These are phyloP conservation scores for Chaetura pelagica DNA, from an alignment of 2,113 vertebrate genomes.

Conservation along the genomic window DNA sequence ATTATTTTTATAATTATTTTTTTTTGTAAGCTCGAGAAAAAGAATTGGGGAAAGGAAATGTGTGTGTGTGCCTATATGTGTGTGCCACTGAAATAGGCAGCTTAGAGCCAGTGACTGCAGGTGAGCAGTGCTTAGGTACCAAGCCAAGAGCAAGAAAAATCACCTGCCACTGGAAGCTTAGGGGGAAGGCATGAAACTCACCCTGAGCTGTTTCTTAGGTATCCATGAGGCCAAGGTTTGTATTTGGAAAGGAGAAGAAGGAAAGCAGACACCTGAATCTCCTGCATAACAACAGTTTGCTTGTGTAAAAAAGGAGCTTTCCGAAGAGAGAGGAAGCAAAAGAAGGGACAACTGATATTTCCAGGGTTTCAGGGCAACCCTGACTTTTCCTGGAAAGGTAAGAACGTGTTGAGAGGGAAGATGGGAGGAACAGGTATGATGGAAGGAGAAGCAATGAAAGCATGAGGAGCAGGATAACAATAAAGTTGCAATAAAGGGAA, in stretches of 20 bases:
- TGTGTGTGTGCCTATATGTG: fast-evolving
- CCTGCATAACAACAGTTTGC: background rate
- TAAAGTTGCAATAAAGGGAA: background rate
- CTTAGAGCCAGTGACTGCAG: background rate
- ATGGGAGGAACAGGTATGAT: background rate
- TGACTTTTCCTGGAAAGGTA: background rate
- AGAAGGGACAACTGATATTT: fast-evolving
- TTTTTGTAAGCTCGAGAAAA: background rate
- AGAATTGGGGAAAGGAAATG: background rate
- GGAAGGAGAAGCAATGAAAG: background rate
- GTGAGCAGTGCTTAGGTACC: background rate
- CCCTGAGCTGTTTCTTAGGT: background rate
- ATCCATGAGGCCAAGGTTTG: background rate
- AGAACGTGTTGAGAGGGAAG: fast-evolving
- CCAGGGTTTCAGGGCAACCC: background rate
- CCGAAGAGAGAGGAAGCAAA: background rate
- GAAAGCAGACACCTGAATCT: background rate
- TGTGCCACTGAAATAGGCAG: background rate
- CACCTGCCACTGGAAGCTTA: background rate
- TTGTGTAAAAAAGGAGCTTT: background rate
- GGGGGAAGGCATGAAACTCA: background rate
- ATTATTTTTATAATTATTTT: background rate
- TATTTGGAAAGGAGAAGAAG: background rate
- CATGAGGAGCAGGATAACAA: background rate
- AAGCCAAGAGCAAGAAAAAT: background rate